Evolutionary conservation across 2,888 invertebrate species (phyloP).

Genomic region (Dastarcus helophoroides): DNA sequence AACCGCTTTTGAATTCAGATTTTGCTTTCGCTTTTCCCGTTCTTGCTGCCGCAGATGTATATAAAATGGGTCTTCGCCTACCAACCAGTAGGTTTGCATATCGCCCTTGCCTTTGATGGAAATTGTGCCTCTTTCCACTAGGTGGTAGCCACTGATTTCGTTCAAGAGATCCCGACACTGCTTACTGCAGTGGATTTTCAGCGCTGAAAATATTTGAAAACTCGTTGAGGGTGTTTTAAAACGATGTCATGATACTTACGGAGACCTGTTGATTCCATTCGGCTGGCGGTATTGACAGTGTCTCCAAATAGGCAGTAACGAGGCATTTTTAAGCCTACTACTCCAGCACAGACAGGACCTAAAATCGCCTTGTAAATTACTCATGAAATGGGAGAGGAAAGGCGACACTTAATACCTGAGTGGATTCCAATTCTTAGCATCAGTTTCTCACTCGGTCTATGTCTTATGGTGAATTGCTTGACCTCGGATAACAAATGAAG

Average conservation of each 20-base stretch:
- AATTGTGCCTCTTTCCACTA: constrained; percentile 63
- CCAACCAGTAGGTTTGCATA: constrained; percentile 71
- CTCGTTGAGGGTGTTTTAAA: not conserved
- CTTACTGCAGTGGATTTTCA: constrained; percentile 73
- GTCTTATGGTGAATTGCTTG: constrained; percentile 76
- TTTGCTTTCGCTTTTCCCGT: constrained; percentile 39
- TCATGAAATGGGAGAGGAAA: too few species aligned
- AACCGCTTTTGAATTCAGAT: constrained; percentile 28
- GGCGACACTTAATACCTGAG: constrained; percentile 51
- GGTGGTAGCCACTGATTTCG: constrained; percentile 62
- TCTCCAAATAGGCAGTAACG: constrained; percentile 87
- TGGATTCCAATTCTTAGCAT: constrained; percentile 85
- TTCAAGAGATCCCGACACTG: constrained; percentile 59
- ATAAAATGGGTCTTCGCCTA: constrained; percentile 58
- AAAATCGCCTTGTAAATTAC: constrained; percentile 18
- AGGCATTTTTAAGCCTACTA: constrained; percentile 88
- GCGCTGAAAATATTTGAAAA: constrained; percentile 40
- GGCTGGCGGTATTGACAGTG: constrained; percentile 82
- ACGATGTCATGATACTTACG: constrained; percentile 46
- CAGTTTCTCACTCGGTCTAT: constrained; percentile 73
- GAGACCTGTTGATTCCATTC: constrained; percentile 76
- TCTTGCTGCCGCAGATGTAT: constrained; percentile 45
- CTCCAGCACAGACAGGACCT: constrained; percentile 87
- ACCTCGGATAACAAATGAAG: constrained; percentile 74
- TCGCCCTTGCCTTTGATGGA: constrained; percentile 79